phyloP scores from a whole-genome alignment of 2,888 invertebrate genomes.

The Philopedon plagiatum region DNA sequence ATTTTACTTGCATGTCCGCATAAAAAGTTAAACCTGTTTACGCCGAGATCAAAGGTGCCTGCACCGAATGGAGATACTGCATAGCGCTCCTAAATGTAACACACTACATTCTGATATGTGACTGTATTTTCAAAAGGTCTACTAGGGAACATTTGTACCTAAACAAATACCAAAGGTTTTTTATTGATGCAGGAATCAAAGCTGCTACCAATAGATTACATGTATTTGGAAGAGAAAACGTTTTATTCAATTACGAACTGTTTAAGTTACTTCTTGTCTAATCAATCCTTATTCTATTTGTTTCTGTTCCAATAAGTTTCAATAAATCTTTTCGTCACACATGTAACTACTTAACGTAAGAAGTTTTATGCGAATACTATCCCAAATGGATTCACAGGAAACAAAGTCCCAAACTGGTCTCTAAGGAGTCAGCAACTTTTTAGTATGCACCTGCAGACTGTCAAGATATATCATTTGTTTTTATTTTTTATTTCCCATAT shows the following conservation, averaged over 20 bases:
- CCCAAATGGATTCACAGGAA: constrained; percentile 10
- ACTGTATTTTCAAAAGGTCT: background rate
- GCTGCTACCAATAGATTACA: too few species aligned
- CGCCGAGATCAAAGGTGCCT: background rate
- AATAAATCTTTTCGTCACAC: background rate
- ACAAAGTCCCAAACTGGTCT: constrained; percentile 12
- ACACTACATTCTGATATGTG: background rate
- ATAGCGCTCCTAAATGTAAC: background rate
- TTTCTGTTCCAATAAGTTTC: background rate
- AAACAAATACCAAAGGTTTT: too few species aligned
- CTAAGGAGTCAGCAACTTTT: constrained; percentile 9
- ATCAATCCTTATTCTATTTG: background rate
- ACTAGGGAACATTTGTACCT: background rate
- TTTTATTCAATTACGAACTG: background rate
- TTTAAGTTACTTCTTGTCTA: background rate
- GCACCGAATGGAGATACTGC: background rate
- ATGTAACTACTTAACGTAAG: background rate
- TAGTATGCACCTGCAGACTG: constrained; percentile 15
- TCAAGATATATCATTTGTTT: constrained; percentile 15
- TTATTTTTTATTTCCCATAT: constrained; percentile 12
- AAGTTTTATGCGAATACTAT: constrained; percentile 8
- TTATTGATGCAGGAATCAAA: too few species aligned
- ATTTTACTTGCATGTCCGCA: background rate
- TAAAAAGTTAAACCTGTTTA: background rate
- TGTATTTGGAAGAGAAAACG: too few species aligned